Evolutionary conservation across 2,113 vertebrate genomes (phyloP).

Genomic region (Saccopteryx bilineata): DNA sequence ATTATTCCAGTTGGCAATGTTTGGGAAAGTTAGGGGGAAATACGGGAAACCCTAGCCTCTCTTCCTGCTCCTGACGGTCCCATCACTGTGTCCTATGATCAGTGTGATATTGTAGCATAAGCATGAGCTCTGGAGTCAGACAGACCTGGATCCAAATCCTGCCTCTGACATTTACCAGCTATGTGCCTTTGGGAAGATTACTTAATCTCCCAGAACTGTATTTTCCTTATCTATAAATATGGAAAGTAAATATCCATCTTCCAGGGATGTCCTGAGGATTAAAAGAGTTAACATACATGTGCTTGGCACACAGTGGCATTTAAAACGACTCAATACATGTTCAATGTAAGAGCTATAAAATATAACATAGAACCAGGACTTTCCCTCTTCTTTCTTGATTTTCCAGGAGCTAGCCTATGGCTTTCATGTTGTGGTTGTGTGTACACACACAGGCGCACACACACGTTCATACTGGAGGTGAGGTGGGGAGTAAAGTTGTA

Average conservation of each 20-base stretch:
- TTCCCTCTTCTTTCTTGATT: not conserved
- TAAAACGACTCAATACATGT: not conserved
- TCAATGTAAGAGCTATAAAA: not conserved
- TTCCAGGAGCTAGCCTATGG: not conserved
- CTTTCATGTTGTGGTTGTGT: not conserved
- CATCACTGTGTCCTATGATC: not conserved
- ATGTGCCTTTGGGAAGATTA: conserved; percentile 1
- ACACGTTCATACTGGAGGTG: rapidly evolving
- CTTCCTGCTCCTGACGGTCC: not conserved
- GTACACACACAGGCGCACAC: rapidly evolving
- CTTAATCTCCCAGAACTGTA: conserved; percentile 32
- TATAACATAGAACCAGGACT: no score
- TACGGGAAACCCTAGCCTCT: not conserved
- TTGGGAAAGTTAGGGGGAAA: not conserved
- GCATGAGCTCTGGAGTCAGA: not conserved
- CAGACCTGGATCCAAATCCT: not conserved
- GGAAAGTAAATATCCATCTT: conserved; percentile 29
- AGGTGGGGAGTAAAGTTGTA: not conserved
- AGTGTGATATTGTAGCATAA: not conserved
- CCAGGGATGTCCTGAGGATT: not conserved
- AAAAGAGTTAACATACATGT: not conserved
- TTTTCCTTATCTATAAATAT: conserved; percentile 20
- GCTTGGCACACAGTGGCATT: not conserved
- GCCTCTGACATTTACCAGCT: conserved; percentile 30
- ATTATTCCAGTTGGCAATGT: not conserved